These are phyloP conservation scores for Pipistrellus nathusii DNA, from an alignment of 2,797 vertebrate species.

Conservation along the genomic window DNA sequence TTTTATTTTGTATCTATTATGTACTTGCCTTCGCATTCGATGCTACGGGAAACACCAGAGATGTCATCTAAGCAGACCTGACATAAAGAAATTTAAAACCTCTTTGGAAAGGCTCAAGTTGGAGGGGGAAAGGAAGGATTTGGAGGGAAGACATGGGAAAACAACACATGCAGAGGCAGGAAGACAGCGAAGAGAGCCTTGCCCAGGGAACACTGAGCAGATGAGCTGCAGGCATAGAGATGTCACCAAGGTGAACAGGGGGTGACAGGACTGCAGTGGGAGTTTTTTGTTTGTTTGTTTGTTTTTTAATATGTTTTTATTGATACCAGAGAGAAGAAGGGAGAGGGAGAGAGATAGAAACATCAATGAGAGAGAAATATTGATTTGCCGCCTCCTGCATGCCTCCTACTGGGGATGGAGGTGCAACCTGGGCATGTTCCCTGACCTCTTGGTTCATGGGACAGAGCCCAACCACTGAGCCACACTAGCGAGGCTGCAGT, in stretches of 20 bases:
- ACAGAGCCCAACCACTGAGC: too few relatives aligned
- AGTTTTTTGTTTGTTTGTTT: too few relatives aligned
- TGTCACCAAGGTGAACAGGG: neutral
- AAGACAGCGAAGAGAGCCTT: neutral
- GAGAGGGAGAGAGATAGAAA: too few relatives aligned
- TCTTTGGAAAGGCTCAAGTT: neutral
- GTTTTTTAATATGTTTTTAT: too few relatives aligned
- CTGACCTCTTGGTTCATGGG: too few relatives aligned
- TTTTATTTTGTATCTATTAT: neutral
- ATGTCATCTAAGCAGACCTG: neutral
- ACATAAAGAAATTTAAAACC: conserved; percentile 7
- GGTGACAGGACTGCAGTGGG: neutral
- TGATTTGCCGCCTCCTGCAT: too few relatives aligned
- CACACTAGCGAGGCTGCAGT: neutral
- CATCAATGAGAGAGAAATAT: too few relatives aligned
- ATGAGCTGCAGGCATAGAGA: neutral
- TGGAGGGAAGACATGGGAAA: neutral
- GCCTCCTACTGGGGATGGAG: too few relatives aligned
- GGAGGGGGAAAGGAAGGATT: neutral
- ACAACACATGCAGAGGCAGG: neutral
- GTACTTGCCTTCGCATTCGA: neutral
- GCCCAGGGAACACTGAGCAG: neutral
- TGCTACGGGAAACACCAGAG: neutral
- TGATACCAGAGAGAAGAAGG: too few relatives aligned
- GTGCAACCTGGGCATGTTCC: too few relatives aligned